Percentiles rank a stretch among this genome's conserved stretches.
Evolutionary conservation across 2,888 invertebrate genomes (phyloP).

Genomic region (Yponomeuta malinellus): DNA sequence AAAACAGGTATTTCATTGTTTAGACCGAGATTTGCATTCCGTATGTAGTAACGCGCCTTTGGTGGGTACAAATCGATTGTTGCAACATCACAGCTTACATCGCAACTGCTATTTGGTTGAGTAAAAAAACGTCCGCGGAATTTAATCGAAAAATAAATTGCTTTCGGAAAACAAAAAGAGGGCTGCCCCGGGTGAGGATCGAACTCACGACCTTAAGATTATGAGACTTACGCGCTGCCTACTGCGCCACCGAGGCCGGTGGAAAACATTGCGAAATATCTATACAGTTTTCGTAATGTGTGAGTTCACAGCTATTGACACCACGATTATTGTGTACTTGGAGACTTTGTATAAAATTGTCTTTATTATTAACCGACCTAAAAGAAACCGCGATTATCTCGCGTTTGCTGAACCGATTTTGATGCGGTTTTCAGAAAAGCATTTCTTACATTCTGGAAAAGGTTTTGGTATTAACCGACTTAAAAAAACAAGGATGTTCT

Average conservation of each 20-base stretch:
- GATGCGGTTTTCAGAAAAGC: no score
- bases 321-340: background rate
- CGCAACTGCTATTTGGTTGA: background rate
- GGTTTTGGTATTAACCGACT: no score
- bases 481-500: no score
- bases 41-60: slow-evolving; percentile 29
- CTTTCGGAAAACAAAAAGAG: slow-evolving; percentile 33
- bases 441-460: no score
- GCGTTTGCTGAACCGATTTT: no score
- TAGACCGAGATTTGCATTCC: slow-evolving; percentile 47
- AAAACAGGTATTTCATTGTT: slow-evolving; percentile 40
- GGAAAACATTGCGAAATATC: background rate
- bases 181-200: slow-evolving; percentile 92
- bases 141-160: slow-evolving; percentile 1
- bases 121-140: background rate
- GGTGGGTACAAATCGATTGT: slow-evolving; percentile 24
- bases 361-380: no score
- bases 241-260: slow-evolving; percentile 87
- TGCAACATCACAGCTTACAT: slow-evolving; percentile 21
- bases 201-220: slow-evolving; percentile 97
- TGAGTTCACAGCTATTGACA: background rate
- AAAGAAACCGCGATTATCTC: no score
- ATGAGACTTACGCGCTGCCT: slow-evolving; percentile 94
- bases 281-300: background rate
- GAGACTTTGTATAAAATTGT: background rate